These are phyloP conservation scores for Sitta europaea DNA, from an alignment of 2,113 vertebrate species.

Conservation along the genomic window DNA sequence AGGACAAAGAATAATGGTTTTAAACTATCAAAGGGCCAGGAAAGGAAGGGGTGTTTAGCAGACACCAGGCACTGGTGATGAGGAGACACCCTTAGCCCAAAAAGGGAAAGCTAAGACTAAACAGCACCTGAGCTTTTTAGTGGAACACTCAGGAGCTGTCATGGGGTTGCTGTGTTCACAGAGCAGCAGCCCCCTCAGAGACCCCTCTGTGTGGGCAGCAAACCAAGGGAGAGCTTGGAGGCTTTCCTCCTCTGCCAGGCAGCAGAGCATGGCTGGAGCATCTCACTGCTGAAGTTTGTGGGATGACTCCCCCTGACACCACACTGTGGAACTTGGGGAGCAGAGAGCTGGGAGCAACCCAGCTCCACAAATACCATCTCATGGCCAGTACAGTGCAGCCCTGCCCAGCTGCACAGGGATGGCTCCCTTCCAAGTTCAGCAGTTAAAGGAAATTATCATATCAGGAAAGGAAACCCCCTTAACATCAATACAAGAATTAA, in stretches of 20 bases:
- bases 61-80: neutral
- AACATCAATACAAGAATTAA: neutral
- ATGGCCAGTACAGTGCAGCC: fast-evolving
- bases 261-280: neutral
- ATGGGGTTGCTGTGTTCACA: neutral
- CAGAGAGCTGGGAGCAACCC: fast-evolving
- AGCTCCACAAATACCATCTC: neutral
- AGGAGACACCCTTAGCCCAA: neutral
- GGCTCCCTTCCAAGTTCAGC: constrained; percentile 33
- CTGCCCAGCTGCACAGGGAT: neutral
- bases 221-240: neutral
- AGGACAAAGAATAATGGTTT: neutral
- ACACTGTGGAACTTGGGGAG: fast-evolving
- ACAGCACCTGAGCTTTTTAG: neutral
- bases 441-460: constrained; percentile 38
- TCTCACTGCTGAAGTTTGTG: neutral
- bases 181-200: neutral
- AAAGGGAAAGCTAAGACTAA: neutral
- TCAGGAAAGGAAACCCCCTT: constrained; percentile 33
- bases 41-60: neutral
- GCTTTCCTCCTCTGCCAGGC: neutral
- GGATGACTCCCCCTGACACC: neutral
- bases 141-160: neutral
- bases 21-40: neutral
- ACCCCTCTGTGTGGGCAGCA: neutral